Percentiles rank a stretch among this genome's conserved stretches.
phyloP scores from a whole-genome alignment of 2,888 invertebrate genomes.

The Leucozona laternaria region DNA sequence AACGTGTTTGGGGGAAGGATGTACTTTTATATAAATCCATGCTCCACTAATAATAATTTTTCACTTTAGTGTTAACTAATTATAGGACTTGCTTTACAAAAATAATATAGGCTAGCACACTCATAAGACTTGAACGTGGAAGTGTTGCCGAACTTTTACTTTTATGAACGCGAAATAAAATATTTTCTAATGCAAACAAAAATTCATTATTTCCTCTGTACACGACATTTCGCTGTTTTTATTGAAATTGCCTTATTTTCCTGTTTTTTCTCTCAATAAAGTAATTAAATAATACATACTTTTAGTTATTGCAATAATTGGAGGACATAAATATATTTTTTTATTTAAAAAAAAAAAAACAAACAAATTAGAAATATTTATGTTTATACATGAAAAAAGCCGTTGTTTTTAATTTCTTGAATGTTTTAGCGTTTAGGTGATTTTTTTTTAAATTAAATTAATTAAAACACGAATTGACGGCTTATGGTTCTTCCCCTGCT shows the following conservation, averaged over 20 bases:
- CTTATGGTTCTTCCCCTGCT: slow-evolving; percentile 24
- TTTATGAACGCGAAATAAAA: too few species aligned
- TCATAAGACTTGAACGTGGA: too few species aligned
- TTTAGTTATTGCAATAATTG: background rate
- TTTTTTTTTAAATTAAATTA: background rate
- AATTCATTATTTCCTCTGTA: background rate
- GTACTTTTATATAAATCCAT: too few species aligned
- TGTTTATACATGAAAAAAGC: slow-evolving; percentile 1
- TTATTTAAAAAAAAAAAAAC: background rate
- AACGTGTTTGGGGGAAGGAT: too few species aligned
- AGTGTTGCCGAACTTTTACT: too few species aligned
- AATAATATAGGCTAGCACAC: too few species aligned
- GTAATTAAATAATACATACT: background rate
- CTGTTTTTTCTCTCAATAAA: background rate
- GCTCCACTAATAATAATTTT: too few species aligned
- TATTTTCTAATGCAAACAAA: background rate
- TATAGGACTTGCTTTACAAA: too few species aligned
- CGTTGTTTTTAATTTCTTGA: background rate
- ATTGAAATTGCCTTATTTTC: background rate
- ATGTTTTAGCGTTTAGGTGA: background rate
- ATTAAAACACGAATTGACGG: background rate
- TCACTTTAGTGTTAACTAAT: too few species aligned
- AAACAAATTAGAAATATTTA: background rate
- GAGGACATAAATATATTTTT: background rate
- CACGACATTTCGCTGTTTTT: background rate